Evolutionary conservation across 2,888 invertebrate genomes (phyloP), one percentile per base, ranked within the genome.

Genomic region (Machimus rusticus): DNA sequence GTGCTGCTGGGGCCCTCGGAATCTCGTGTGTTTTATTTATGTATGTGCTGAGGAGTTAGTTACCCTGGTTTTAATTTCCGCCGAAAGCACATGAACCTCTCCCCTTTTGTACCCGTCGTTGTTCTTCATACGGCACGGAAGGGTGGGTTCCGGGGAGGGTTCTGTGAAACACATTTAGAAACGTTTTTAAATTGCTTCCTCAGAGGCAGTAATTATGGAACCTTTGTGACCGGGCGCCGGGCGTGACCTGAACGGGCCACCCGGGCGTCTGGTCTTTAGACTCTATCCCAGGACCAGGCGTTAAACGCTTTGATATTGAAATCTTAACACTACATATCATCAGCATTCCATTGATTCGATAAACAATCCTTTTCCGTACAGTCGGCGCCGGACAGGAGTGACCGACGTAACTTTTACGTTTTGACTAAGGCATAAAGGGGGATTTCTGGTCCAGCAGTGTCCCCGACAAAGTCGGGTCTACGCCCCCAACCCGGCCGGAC

Each of bases 251-350:
- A 16, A n/a, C 6, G n/a, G 31, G 51, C 82, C 34, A 51, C 55
- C 31, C 31, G n/a, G n/a, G 31, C 43, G 46, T n/a, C 84, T 66
- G 39, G 9, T 66, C 23, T 74, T 84, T 57, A 74, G 23, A 37
- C 14, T 31, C 23, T 8, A 31, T 57, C n/a, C n/a, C 34, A 1
- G 19, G 34, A 23, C 37, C 19, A 37, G 66, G 84, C 19, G 31
- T 74, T 84, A 84, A 84, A 84, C 77, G 84, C 88, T 88, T 88
- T 88, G 88, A 88, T 88, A 88, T 88, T 88, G 88, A 88, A 88
- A 88, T 88, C 88, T 87, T 87, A 87, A 74, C 87, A 87, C 77
- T 78, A 66, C 84, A 86, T 86, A 86, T 82, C 81, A 86, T 86
- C 86, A 55, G 82, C 86, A 82, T 88, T 86, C 86, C 82, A 88